These are phyloP conservation scores for Malurus splendens DNA, from an alignment of 2,797 vertebrate genomes.

Conservation along the genomic window DNA sequence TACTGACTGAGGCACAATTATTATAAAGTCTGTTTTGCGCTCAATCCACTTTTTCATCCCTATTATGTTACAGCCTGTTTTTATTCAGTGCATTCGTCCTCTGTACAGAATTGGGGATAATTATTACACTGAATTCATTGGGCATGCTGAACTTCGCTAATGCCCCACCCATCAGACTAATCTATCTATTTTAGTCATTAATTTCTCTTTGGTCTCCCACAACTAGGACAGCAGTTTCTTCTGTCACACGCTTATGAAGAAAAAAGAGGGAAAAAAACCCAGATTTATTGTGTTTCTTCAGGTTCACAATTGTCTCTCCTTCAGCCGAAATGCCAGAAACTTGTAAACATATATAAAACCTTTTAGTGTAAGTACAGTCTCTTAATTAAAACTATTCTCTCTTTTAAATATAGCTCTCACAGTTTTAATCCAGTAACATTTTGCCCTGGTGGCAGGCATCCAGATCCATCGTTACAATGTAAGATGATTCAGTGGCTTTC, in stretches of 20 bases:
- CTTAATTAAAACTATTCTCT: constrained; percentile 34
- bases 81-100: neutral
- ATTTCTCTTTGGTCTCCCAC: neutral
- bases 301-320: neutral
- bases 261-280: fast-evolving
- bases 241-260: neutral
- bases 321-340: neutral
- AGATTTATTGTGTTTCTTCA: neutral
- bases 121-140: neutral
- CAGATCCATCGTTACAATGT: neutral
- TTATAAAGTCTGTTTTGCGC: neutral
- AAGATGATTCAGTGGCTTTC: constrained; percentile 24
- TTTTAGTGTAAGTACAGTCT: constrained; percentile 13
- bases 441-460: constrained; percentile 24
- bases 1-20: neutral
- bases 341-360: neutral
- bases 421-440: constrained; percentile 11
- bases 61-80: neutral
- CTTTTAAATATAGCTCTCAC: constrained; percentile 15
- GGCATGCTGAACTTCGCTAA: neutral
- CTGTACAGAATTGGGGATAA: neutral
- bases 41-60: neutral
- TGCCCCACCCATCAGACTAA: neutral
- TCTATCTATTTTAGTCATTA: neutral
- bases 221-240: neutral